These are phyloP conservation scores for Carcinoscorpius rotundicauda DNA, from an alignment of 1,140 invertebrate genomes.

Conservation along the genomic window DNA sequence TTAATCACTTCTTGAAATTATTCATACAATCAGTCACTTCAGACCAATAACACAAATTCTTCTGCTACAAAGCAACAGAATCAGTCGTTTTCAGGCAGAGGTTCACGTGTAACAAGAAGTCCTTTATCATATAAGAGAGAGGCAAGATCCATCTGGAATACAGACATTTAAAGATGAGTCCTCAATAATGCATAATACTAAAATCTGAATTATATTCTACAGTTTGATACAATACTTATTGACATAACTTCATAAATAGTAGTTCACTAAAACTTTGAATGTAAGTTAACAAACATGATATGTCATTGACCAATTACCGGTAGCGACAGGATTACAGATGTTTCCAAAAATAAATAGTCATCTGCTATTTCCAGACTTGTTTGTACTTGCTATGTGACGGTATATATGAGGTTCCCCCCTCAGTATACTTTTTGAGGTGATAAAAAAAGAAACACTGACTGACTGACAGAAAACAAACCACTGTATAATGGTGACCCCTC, in stretches of 20 bases:
- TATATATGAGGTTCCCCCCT: too few species aligned
- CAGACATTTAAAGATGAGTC: not conserved
- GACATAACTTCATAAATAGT: conserved; percentile 12
- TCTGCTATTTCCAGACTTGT: too few species aligned
- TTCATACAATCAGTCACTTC: too few species aligned
- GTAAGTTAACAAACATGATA: conserved; percentile 7
- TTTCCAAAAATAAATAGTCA: not conserved
- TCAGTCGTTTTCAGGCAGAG: conserved; percentile 28
- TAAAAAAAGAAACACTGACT: too few species aligned
- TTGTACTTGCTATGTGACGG: too few species aligned
- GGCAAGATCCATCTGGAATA: conserved; percentile 42
- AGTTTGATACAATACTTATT: conserved; percentile 10
- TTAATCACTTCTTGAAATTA: too few species aligned
- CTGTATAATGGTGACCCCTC: too few species aligned
- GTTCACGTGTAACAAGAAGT: conserved; percentile 46
- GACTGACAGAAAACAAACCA: too few species aligned
- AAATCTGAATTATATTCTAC: not conserved
- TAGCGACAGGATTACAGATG: conserved; percentile 8
- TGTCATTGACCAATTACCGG: not conserved
- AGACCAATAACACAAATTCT: too few species aligned
- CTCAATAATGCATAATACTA: not conserved
- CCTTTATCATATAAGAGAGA: conserved; percentile 57
- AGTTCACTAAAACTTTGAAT: conserved; percentile 10
- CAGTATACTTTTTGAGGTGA: too few species aligned
- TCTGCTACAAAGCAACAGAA: too few species aligned